Evolutionary conservation across 23 tunicate species (phyloP).

Genomic region (Phallusia fumigata): DNA sequence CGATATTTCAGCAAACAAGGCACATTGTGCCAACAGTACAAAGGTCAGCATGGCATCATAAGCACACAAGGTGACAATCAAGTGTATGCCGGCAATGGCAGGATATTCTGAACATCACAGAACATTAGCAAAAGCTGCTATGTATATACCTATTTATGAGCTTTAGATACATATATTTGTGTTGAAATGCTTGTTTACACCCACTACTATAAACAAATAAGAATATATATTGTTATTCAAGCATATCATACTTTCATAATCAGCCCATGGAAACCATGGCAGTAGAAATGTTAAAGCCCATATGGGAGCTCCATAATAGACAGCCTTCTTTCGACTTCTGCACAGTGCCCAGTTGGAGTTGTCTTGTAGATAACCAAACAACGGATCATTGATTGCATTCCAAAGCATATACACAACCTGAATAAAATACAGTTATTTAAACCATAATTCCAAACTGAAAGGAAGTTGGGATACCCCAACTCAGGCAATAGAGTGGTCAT

Average conservation of each 20-base stretch:
- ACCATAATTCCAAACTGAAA: too few species aligned
- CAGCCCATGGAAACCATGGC: constrained; percentile 92
- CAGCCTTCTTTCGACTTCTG: constrained; percentile 73
- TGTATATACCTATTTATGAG: background rate
- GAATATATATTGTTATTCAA: too few species aligned
- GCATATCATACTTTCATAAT: constrained; percentile 29
- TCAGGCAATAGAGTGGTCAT: too few species aligned
- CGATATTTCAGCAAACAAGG: constrained; percentile 87
- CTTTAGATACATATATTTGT: background rate
- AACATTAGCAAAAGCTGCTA: background rate
- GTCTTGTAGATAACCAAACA: constrained; percentile 92
- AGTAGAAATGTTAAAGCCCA: constrained; percentile 81
- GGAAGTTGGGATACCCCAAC: too few species aligned
- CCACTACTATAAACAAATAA: too few species aligned
- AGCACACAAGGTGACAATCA: constrained; percentile 70
- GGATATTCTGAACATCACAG: background rate
- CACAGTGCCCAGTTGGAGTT: constrained; percentile 76
- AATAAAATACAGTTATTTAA: too few species aligned
- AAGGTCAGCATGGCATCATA: constrained; percentile 82
- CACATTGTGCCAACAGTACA: constrained; percentile 87
- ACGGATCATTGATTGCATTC: constrained; percentile 93
- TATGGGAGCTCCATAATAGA: constrained; percentile 85
- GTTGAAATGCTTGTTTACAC: background rate
- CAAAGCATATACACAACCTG: constrained; percentile 87
- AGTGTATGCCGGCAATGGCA: constrained; percentile 76